Evolutionary conservation across 2,113 vertebrate species (phyloP), one percentile per base, ranked within the genome.

Genomic region (Syngnathoides biaculeatus): DNA sequence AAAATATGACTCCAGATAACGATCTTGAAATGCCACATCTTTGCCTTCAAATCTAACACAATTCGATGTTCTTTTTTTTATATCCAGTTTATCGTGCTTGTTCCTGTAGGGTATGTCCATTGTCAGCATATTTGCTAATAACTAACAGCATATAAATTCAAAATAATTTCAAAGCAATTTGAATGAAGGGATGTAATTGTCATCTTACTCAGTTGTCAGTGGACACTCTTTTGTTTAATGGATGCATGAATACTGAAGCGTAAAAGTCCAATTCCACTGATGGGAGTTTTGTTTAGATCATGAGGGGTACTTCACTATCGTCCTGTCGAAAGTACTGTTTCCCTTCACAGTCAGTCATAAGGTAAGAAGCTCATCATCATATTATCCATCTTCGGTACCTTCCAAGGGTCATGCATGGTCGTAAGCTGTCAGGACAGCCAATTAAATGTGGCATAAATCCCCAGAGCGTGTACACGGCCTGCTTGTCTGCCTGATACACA

Each of bases 371-470:
- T 27, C 55, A 53, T 24, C 12, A 56, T 56, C 26, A 30, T 56
- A 56, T 56, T 7, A 56, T 15, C 55, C 55, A 4, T 55, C n/a
- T 24, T 55, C 52, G 6, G 60, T 45, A 59, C 4, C 4, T 30
- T 58, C 42, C 64, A 45, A 47, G 42, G 40, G 42, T 61, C 56
- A 64, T 53, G 39, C 72, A 75, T 7, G 55, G 55, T 56, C 24
- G 64, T 53, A 73, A 27, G 39, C 45, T 66, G 65, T 57, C 50
- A 55, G 13, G 9, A 53, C 43, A 68, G 45, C 78, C 70, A 67
- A 55, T 53, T 19, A 22, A 55, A 38, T 8, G 45, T 57, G 63
- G 68, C 63, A 80, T 58, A 67, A 47, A 69, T 58, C 60, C 65
- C 66, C 30, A 57, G 55, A 75, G 69, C 58, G 61, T 56, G 14